Evolutionary conservation across 2,113 vertebrate genomes (phyloP), one percentile per base, ranked within the genome.

Genomic region (Microcebus lehilahytsara): DNA sequence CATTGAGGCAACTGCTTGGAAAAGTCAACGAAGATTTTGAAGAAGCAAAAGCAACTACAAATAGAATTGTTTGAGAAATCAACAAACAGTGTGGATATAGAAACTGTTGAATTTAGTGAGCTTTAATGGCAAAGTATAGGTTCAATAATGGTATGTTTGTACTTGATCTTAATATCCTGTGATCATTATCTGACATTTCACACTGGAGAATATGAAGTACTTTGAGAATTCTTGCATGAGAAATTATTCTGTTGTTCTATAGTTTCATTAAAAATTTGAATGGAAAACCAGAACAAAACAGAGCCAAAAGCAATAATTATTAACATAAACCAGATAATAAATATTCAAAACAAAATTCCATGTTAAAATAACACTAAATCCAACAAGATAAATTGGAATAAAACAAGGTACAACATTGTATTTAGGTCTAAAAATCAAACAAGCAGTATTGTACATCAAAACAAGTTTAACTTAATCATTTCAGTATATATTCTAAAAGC

Each of bases 191-290:
- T 95, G 71, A 92, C 23, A 91, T 96, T 96, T 94, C 16, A 80
- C 85, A 51, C 64, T 80, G 30, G 25, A 92, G 49, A 83, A 67
- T 77, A 83, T 75, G 34, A 91, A 93, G 1, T 84, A 66, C 51
- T 93, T 92, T 79, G 58, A 93, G 75, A 20, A 71, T 96, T 92
- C 74, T 69, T 91, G n/a, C 34, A 56, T 93, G 23, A 89, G 91
- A 75, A 96, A 94, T 10, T 53, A 72, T 14, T 89, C n/a, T 69
- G 62, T 89, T 83, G 32, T 6, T 84, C 2, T 22, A 32, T 14
- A 93, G 27, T 92, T 95, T 95, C 92, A 96, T 89, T 92, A 85
- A 89, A 93, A 96, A 23, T 87, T 69, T 95, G 60, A 97, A 93
- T 83, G 67, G 23, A 37, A 81, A 93, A 85, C 51, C 13, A 94